Evolutionary conservation across 2,113 vertebrate genomes (phyloP), one percentile per base, ranked within the genome.

Genomic region (Vanacampus margaritifer): DNA sequence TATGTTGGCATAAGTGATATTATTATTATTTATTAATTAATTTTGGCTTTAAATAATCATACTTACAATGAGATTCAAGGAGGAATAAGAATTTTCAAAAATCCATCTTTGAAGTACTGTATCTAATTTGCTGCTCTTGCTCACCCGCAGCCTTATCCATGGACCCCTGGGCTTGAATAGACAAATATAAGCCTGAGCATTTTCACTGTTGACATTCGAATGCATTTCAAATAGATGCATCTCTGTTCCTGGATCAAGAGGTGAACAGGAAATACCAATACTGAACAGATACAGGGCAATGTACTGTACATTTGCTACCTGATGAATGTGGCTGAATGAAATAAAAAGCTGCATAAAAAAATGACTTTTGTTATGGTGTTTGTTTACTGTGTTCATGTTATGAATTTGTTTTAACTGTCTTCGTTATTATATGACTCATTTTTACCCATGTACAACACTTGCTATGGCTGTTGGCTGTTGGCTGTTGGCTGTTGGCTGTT

Each of bases 201-300:
- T 68, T 32, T 62, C 56, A 43, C 46, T 57, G 46, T 16, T 60
- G 59, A 41, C 41, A 74, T 62, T 68, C 67, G 53, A 75, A 68
- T 65, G 35, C 24, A 63, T 71, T 68, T 72, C 48, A 41, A 64
- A 71, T 71, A n/a, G 50, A 62, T 70, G 17, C 57, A 59, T 59
- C 19, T 36, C 19, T 58, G 53, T 54, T 26, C 26, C 16, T 39
- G 48, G 5, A 11, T 48, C 41, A 63, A 23, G 24, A 6, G 12
- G 4, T 32, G n/a, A 12, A 17, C 60, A 57, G 64, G 46, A 35
- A 64, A 50, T 36, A 73, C 26, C 73, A 16, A 64, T 41, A 60
- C 53, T 60, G n/a, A 63, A 62, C 50, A 68, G 39, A 32, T 32
- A n/a, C 54, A 58, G 39, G 57, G 60, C 64, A 71, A 74, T 74